Evolutionary conservation across 1,140 invertebrate genomes (phyloP).

Genomic region (Stenopsyche tienmushanensis): DNA sequence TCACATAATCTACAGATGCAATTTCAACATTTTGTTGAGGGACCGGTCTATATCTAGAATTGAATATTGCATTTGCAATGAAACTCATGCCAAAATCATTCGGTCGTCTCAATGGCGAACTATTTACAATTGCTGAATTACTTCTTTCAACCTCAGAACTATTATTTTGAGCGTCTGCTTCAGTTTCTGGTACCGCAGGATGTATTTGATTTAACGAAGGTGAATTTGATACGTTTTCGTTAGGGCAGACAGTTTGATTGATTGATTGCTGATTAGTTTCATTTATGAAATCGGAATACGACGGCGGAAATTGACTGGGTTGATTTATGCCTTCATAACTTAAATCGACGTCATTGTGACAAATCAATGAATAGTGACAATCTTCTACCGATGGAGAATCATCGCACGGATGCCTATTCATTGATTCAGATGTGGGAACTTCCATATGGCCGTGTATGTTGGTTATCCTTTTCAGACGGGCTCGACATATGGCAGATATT

Average conservation of each 20-base stretch:
- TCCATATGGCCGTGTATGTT: slow-evolving; percentile 1
- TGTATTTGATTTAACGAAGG: background rate
- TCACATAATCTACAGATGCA: slow-evolving; percentile 21
- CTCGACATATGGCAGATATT: slow-evolving; percentile 35
- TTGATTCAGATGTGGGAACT: background rate
- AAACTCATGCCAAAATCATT: slow-evolving; percentile 37
- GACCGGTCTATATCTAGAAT: slow-evolving; percentile 34
- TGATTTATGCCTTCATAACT: slow-evolving; percentile 11
- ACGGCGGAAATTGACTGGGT: background rate
- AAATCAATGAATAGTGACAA: slow-evolving; percentile 11
- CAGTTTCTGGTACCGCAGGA: background rate
- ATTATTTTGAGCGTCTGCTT: background rate
- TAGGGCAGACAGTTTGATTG: background rate
- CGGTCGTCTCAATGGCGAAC: slow-evolving; percentile 27
- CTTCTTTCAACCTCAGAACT: background rate
- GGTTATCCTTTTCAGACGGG: slow-evolving; percentile 30
- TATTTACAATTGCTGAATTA: background rate
- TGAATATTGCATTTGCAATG: slow-evolving; percentile 37
- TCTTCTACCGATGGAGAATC: background rate
- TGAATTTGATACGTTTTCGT: background rate
- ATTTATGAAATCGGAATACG: slow-evolving; percentile 12
- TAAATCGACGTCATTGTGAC: slow-evolving; percentile 4
- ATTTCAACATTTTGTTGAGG: slow-evolving; percentile 25
- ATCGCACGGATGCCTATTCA: background rate
- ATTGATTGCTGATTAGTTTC: slow-evolving; percentile 6